phyloP scores from a whole-genome alignment of 2,797 vertebrate genomes.

The Pogoniulus pusillus region DNA sequence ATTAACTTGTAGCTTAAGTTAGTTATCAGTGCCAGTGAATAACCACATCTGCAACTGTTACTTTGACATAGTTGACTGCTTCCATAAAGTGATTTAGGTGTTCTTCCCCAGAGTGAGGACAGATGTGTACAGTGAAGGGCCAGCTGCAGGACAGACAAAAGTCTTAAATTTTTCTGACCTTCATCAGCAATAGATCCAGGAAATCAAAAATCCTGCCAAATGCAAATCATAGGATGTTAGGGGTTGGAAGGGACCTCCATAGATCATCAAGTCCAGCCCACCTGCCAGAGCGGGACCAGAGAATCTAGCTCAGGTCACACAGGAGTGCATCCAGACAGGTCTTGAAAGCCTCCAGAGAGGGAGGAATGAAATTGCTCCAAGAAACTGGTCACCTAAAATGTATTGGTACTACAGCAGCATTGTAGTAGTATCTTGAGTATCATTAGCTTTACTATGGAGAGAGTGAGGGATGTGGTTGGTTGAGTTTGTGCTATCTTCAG shows the following conservation, averaged over 20 bases:
- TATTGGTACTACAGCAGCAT: background rate
- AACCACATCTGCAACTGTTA: background rate
- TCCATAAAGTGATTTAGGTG: background rate
- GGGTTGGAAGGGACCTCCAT: too few species aligned
- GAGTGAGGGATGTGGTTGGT: background rate
- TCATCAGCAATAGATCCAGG: background rate
- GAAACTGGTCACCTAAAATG: background rate
- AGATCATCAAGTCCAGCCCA: too few species aligned
- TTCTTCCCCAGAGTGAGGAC: background rate
- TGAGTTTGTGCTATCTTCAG: background rate
- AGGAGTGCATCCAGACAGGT: too few species aligned
- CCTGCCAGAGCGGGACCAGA: too few species aligned
- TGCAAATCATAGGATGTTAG: background rate
- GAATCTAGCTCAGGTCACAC: too few species aligned
- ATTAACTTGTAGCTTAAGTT: background rate
- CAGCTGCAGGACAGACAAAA: background rate
- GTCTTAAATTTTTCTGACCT: background rate
- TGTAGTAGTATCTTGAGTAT: background rate
- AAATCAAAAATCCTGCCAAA: background rate
- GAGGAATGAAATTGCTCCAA: background rate
- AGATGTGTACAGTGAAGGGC: background rate
- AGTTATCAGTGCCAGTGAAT: background rate
- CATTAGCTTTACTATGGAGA: background rate
- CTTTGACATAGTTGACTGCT: background rate
- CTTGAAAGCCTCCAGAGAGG: too few species aligned